Conservation (phyloP, 2,113 vertebrate genomes). For the Gadus macrocephalus region DNA sequence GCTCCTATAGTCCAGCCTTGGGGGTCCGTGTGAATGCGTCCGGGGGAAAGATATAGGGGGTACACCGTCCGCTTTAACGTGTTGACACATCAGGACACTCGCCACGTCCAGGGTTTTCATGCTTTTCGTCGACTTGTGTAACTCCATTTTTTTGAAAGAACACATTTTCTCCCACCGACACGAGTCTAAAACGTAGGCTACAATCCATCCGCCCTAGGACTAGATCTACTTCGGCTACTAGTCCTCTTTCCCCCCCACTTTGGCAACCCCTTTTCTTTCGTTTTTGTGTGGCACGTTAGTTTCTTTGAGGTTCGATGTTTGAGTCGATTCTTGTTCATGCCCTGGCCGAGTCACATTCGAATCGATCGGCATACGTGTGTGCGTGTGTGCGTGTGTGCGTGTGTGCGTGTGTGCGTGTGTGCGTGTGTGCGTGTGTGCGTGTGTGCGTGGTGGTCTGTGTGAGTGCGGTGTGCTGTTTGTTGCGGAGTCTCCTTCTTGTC, state of each 20-base stretch:
- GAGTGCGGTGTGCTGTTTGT: conserved; percentile 63
- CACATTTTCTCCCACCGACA: conserved; percentile 54
- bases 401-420: conserved; percentile 48
- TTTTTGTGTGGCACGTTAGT: conserved; percentile 58
- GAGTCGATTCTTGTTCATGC: conserved; percentile 72
- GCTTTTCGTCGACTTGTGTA: conserved; percentile 46
- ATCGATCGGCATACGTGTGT: conserved; percentile 68
- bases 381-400: conserved; percentile 45
- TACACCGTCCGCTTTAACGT: conserved; percentile 44
- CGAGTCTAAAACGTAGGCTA: conserved; percentile 51
- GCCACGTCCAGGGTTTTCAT: conserved; percentile 53
- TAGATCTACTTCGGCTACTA: conserved; percentile 63
- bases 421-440: conserved; percentile 45
- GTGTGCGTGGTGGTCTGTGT: conserved; percentile 47
- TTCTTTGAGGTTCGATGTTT: conserved; percentile 61
- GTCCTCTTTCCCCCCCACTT: conserved; percentile 61
- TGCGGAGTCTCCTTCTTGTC: conserved; percentile 71
- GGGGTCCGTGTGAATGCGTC: conserved; percentile 68
- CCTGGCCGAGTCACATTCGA: conserved; percentile 74
- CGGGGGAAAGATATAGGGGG: conserved; percentile 42
- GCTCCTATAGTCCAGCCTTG: conserved; percentile 74
- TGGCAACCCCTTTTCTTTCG: conserved; percentile 60
- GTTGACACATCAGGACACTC: conserved; percentile 51
- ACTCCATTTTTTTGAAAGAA: conserved; percentile 59
- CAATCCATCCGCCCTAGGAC: conserved; percentile 63